Evolutionary conservation across 2,888 invertebrate species (phyloP), one percentile per base, ranked within the genome.

Genomic region (Cantharis rustica): DNA sequence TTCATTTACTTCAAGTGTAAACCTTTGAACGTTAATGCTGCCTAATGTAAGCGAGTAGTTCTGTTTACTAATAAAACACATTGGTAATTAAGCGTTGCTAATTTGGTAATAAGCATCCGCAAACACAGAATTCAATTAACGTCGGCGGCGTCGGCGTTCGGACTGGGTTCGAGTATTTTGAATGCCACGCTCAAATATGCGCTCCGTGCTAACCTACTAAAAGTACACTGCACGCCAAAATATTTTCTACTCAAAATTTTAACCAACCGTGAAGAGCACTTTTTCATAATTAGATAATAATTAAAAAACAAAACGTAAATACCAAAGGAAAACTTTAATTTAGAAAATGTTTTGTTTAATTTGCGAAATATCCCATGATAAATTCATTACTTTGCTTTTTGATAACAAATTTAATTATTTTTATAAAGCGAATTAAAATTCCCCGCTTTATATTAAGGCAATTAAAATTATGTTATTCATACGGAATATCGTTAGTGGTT

Each of bases 41-140:
- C 84, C 85, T 85, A 86, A 87, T 86, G 86, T 85, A 85, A 86
- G 86, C 86, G 86, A 86, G 84, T 86, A 86, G 86, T 86, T 84
- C 85, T 86, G 86, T 88, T 87, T 87, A 87, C 88, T 87, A 88
- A 88, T 88, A 88, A 88, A 88, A 88, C 87, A 88, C 87, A 86
- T 87, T 84, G 87, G 88, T 88, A 87, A 88, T 88, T 88, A 88
- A 88, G 87, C 87, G 88, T 87, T 86, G 87, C 88, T 88, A 88
- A 88, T 88, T 88, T 87, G 87, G 86, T 88, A 88, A 88, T 88
- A 88, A 88, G 88, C 87, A 87, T 87, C 87, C 87, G 86, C 88
- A 88, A 87, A 88, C 87, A 87, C 86, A 86, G 87, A 86, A 88
- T 88, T 88, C 87, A 88, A 88, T 88, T 88, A 86, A 84, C 85